Percentiles rank a stretch among this genome's conserved stretches.
phyloP scores from a whole-genome alignment of 1,140 invertebrate species.

The Euwallacea similis region DNA sequence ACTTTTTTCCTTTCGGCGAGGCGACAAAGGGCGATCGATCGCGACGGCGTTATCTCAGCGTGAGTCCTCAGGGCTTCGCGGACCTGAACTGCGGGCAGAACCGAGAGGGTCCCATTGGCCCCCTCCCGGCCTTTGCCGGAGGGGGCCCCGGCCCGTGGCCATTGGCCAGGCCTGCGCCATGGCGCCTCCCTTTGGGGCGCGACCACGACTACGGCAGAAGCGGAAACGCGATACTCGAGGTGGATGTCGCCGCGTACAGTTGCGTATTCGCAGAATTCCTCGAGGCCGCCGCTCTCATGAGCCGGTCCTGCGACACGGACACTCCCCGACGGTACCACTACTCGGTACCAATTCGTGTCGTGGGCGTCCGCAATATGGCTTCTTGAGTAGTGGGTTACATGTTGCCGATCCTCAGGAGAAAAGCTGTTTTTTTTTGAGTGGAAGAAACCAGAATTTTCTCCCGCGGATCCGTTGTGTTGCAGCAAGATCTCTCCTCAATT shows the following conservation, averaged over 20 bases:
- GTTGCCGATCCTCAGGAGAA: slow-evolving; percentile 38
- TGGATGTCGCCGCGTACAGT: no score
- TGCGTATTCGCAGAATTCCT: no score
- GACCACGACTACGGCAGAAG: not conserved
- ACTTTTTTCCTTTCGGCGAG: slow-evolving; percentile 6
- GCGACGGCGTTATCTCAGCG: slow-evolving; percentile 7
- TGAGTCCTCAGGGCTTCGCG: slow-evolving; percentile 23
- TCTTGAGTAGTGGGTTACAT: slow-evolving; percentile 54
- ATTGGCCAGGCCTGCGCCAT: slow-evolving; percentile 35
- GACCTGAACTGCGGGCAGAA: slow-evolving; percentile 15
- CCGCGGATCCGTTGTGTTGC: no score
- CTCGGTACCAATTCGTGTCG: slow-evolving; percentile 39
- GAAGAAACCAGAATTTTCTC: no score
- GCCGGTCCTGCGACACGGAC: not conserved
- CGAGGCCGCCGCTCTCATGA: no score
- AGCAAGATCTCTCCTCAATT: no score
- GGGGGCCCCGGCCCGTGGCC: slow-evolving; percentile 31
- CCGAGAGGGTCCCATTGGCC: slow-evolving; percentile 14
- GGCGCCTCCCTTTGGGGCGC: slow-evolving; percentile 33
- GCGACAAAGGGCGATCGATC: slow-evolving; percentile 1
- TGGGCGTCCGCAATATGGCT: slow-evolving; percentile 53
- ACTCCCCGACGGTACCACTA: slow-evolving; percentile 2
- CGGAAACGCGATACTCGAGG: no score
- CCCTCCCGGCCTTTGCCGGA: slow-evolving; percentile 30
- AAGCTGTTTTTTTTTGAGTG: no score